These are phyloP conservation scores for Ahaetulla prasina DNA, from an alignment of 2,113 vertebrate genomes.

Conservation along the genomic window DNA sequence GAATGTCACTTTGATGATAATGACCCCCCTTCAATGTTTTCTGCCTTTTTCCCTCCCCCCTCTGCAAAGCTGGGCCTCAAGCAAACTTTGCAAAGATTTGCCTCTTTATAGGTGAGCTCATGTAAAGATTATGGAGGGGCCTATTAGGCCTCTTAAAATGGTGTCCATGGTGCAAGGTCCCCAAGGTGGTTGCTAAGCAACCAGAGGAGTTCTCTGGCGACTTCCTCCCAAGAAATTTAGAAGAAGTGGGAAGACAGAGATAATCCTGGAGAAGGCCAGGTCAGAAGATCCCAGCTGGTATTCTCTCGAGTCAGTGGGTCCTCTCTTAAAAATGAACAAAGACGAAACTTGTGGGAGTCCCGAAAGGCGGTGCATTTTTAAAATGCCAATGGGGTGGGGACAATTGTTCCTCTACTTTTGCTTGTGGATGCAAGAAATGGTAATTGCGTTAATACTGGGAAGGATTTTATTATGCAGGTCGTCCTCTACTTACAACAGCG, in stretches of 20 bases:
- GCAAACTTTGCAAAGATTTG: accelerated
- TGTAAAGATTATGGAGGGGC: not conserved
- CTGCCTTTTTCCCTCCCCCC: not conserved
- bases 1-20: not conserved
- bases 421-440: not conserved
- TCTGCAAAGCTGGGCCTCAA: no score
- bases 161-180: not conserved
- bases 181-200: not conserved
- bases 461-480: not conserved
- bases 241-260: not conserved
- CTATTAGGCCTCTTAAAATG: not conserved
- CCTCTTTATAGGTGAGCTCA: accelerated
- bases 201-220: accelerated
- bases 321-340: not conserved
- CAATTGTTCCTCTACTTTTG: not conserved
- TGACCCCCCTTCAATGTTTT: accelerated
- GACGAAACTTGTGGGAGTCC: not conserved
- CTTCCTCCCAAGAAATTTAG: not conserved
- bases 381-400: no score
- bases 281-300: not conserved
- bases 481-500: no score
- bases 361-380: not conserved
- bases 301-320: not conserved
- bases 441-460: not conserved
- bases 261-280: not conserved